These are phyloP conservation scores for Miichthys miiuy DNA, from an alignment of 2,797 vertebrate genomes.

Conservation along the genomic window DNA sequence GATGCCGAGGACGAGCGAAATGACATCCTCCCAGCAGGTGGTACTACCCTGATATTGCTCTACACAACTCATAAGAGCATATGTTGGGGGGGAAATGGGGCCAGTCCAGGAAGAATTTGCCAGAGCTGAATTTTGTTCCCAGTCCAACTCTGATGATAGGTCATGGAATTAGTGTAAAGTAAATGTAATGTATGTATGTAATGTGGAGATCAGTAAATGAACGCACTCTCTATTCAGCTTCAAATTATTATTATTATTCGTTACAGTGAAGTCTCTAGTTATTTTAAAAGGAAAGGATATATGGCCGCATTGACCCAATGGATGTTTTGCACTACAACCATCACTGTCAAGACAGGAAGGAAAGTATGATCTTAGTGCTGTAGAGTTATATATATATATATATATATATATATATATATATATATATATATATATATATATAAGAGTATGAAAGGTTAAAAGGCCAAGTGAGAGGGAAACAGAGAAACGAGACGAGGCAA, in stretches of 20 bases:
- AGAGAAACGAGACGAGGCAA: constrained; percentile 37
- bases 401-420: constrained; percentile 25
- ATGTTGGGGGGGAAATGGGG: no score
- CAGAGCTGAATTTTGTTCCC: no score
- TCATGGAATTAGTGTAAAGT: neutral
- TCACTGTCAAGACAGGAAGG: constrained; percentile 11
- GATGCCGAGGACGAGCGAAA: no score
- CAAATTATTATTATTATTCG: neutral
- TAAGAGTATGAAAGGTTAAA: constrained; percentile 28
- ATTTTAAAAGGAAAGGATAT: neutral
- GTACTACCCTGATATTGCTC: no score
- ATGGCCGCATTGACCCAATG: neutral
- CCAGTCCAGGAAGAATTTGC: no score
- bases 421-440: constrained; percentile 18
- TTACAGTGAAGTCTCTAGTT: neutral
- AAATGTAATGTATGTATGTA: neutral
- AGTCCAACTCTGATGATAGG: neutral
- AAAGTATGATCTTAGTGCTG: neutral
- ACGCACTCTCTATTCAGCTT: neutral
- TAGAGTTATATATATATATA: constrained; percentile 11
- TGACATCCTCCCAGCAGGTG: no score
- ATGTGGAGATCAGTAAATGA: neutral
- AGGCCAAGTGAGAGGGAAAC: constrained; percentile 27
- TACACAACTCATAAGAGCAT: no score
- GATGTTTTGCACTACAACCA: neutral